Base-by-base conservation (phyloP, 2,888 invertebrate genomes). In the Cenopis cana region DNA sequence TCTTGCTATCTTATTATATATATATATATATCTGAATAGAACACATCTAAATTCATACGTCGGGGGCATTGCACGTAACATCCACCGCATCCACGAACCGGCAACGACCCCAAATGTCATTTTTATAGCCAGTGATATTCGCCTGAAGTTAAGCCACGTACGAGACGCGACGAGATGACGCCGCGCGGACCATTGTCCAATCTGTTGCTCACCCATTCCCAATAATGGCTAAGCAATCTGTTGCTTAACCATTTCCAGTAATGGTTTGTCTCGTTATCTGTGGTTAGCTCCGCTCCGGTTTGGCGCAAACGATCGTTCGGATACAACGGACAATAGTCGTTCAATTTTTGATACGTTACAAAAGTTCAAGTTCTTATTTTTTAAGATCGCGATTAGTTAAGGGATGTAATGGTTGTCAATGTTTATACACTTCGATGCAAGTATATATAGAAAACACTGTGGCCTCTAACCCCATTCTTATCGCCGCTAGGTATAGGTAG, bases 211-310 rank as follows among this genome's bases (percentile, higher is more conserved):
- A 10, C 9, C 3, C 24, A 54, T 54, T 24, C 14, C 8, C 12
- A 11, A n/a, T n/a, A n/a, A n/a, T n/a, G n/a, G n/a, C n/a, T n/a
- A n/a, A n/a, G 52, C 52, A 20, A 41, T 46, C 41, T 41, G 59
- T 60, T 14, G 41, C 59, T 5, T 20, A 14, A 20, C 38, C 18
- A 20, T 38, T 38, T 12, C 46, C 46, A 33, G 9, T 33, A 33
- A 33, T 33, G 33, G 33, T 38, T 64, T 64, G 64, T 54, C 11
- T 24, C 62, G 62, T 64, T 64, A 64, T 54, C 29, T 52, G 52
- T 38, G 52, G 64, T 54, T 20, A 29, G 49, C 12, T 33, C 1
- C n/a, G 49, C 12, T 33, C 1, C n/a, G 18, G 14, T 5, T 60
- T 24, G 10, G 52, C 9, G 9, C 50, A 52, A 62, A 62, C 38